phyloP scores from a whole-genome alignment of 1,140 invertebrate species.

The Pectinophora gossypiella region DNA sequence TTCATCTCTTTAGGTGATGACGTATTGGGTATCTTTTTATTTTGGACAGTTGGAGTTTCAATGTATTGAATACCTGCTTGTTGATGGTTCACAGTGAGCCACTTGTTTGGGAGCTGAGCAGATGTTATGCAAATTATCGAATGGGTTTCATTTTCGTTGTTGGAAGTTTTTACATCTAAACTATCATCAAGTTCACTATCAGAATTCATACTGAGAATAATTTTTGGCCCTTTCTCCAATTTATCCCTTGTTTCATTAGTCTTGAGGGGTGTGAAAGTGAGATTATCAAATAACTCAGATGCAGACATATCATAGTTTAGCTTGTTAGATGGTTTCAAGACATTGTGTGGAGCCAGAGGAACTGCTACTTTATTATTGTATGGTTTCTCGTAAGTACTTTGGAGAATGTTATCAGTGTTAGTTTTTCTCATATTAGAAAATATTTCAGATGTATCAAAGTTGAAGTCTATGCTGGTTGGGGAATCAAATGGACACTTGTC shows the following conservation, averaged over 20 bases:
- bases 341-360: conserved; percentile 26
- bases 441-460: conserved; percentile 58
- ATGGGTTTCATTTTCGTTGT: conserved; percentile 59
- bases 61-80: conserved; percentile 24
- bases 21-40: conserved; percentile 58
- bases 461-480: conserved; percentile 37
- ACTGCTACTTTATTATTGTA: conserved; percentile 21
- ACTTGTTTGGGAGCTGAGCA: conserved; percentile 41
- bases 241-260: conserved; percentile 37
- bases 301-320: conserved; percentile 29
- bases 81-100: conserved; percentile 41
- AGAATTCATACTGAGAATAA: conserved; percentile 54
- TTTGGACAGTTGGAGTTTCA: conserved; percentile 39
- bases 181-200: conserved; percentile 57
- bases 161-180: conserved; percentile 38
- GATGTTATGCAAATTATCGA: conserved; percentile 52
- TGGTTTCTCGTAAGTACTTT: conserved; percentile 55
- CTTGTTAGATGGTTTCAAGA: conserved; percentile 57
- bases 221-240: conserved; percentile 50
- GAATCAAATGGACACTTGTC: conserved; percentile 58
- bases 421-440: conserved; percentile 46
- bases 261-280: conserved; percentile 60
- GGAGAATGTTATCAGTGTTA: conserved; percentile 27
- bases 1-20: conserved; percentile 66
- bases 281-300: conserved; percentile 57